Percentiles rank a stretch among this genome's conserved stretches.
phyloP scores from a whole-genome alignment of 2,797 vertebrate species.

The Vultur gryphus region DNA sequence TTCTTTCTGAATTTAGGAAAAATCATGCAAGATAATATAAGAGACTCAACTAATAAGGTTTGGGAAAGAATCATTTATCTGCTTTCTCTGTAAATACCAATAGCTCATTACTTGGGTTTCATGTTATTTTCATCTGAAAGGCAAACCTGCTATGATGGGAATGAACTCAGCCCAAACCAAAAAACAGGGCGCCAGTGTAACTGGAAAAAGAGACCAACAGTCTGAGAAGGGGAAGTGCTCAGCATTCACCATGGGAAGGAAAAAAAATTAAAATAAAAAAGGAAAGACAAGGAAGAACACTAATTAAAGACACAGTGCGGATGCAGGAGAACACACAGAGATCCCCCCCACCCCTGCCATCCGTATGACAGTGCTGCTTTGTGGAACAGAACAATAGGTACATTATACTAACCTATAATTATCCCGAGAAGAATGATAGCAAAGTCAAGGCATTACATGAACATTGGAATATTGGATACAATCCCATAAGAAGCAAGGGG shows the following conservation, averaged over 20 bases:
- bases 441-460: slow-evolving; percentile 71
- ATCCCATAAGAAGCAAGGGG: slow-evolving; percentile 59
- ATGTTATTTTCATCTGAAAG: neutral
- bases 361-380: slow-evolving; percentile 69
- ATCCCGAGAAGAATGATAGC: slow-evolving; percentile 71
- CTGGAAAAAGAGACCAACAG: neutral
- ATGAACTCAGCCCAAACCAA: neutral
- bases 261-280: neutral
- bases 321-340: slow-evolving; percentile 56
- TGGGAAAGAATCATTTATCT: neutral
- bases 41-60: neutral
- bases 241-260: neutral
- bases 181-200: neutral
- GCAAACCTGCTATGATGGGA: neutral
- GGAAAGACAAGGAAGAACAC: slow-evolving; percentile 21
- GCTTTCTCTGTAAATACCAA: neutral
- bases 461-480: slow-evolving; percentile 64
- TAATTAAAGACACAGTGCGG: slow-evolving; percentile 40
- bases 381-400: slow-evolving; percentile 75
- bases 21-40: neutral
- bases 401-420: slow-evolving; percentile 77
- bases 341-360: slow-evolving; percentile 32
- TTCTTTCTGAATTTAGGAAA: neutral
- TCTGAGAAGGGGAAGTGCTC: neutral
- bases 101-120: neutral